Evolutionary conservation across 2,113 vertebrate genomes (phyloP).

Genomic region (Dicerorhinus sumatrensis): DNA sequence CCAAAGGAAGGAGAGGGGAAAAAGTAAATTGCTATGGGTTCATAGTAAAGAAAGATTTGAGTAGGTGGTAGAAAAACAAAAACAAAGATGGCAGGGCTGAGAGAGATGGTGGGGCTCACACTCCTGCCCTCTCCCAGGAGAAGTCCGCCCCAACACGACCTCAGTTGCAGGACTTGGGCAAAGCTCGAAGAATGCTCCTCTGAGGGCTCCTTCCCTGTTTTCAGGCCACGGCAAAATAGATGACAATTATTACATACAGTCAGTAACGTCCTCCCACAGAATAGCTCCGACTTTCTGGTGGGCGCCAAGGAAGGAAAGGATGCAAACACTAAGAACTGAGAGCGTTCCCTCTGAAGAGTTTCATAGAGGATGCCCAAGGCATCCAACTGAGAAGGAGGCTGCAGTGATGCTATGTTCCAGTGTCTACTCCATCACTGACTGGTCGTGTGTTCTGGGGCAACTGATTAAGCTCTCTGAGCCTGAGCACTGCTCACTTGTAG

Average conservation of each 20-base stretch:
- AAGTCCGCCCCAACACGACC: fast-evolving
- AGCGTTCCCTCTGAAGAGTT: not conserved
- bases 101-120: not conserved
- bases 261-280: not conserved
- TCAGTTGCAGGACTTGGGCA: not conserved
- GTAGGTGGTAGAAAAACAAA: not conserved
- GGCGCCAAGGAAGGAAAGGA: not conserved
- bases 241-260: not conserved
- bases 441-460: fast-evolving
- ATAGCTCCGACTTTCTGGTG: not conserved
- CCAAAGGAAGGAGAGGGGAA: not conserved
- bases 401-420: not conserved
- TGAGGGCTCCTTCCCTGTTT: not conserved
- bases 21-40: not conserved
- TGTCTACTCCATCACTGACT: not conserved
- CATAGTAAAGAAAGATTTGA: not conserved
- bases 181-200: not conserved
- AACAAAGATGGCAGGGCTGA: not conserved
- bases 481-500: not conserved
- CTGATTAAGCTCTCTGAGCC: not conserved
- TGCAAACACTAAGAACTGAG: not conserved
- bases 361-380: not conserved
- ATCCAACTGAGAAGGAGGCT: not conserved
- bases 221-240: not conserved
- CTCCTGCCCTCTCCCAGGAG: not conserved